Evolutionary conservation across 2,113 vertebrate species (phyloP).

Genomic region (Nicator chloris): DNA sequence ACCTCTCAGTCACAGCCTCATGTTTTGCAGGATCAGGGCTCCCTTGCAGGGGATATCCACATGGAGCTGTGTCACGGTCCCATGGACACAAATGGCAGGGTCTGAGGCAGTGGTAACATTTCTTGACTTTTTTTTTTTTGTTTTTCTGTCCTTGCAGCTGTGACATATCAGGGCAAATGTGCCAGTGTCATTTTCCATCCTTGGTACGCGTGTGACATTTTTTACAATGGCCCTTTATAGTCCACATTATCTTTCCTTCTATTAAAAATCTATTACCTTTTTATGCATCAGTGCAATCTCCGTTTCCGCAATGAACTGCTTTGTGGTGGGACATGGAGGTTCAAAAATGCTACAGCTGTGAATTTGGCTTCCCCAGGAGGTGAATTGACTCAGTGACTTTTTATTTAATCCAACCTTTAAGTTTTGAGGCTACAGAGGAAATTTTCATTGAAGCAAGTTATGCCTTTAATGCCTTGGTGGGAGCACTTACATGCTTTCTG

Average conservation of each 20-base stretch:
- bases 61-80: fast-evolving
- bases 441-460: neutral
- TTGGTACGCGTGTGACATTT: neutral
- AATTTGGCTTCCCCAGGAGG: slow-evolving; percentile 4
- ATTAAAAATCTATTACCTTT: slow-evolving; percentile 40
- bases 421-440: neutral
- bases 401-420: slow-evolving; percentile 16
- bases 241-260: slow-evolving; percentile 19
- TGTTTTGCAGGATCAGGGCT: neutral
- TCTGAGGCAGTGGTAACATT: neutral
- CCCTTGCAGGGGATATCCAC: neutral
- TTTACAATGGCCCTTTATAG: slow-evolving; percentile 34
- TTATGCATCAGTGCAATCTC: slow-evolving; percentile 35
- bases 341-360: neutral
- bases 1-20: neutral
- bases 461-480: neutral
- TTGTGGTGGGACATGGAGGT: neutral
- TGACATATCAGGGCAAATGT: neutral
- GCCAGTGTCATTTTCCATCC: neutral
- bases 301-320: neutral
- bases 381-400: neutral
- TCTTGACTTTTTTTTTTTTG: neutral
- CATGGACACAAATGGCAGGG: fast-evolving
- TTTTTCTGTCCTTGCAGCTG: neutral
- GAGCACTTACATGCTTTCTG: neutral